Evolutionary conservation across 1,140 invertebrate genomes (phyloP), one percentile per base, ranked within the genome.

Genomic region (Luehdorfia chinensis): DNA sequence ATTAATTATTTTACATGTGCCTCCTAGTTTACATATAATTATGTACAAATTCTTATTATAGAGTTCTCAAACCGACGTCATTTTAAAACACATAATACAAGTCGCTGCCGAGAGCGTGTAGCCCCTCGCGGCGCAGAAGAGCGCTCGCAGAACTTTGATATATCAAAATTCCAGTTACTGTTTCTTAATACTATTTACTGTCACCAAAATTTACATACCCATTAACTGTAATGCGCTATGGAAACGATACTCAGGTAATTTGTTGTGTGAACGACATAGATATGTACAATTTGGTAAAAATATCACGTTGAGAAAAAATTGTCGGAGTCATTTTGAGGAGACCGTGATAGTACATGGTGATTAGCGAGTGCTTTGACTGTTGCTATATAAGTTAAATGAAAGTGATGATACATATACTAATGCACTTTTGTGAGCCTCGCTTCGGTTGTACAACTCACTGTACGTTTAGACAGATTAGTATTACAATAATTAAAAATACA

Each of bases 21-120:
- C 4, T 39, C 31, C 15, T 49, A 55, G 9, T 44, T 47, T 45
- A 50, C 54, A 56, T 39, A 39, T 21, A 39, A 18, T 39, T 39
- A 39, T 39, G 36, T 39, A 39, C 36, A 39, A 27, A 25, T 12
- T 13, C 15, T 14, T 25, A n/a, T 39, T 1, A 9, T 27, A n/a
- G 25, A 27, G 25, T 8, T 27, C 2, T 7, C 25, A 27, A 27
- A 27, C 3, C 25, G 25, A 7, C 11, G 11, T 27, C 11, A 9
- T 27, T 27, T 27, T 27, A n/a, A 27, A 27, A 27, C 8, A 27
- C 8, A 27, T 27, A 27, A 27, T 27, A 27, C 4, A 27, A 27
- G 25, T n/a, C 25, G 5, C 25, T 9, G 1, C 3, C 19, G 25
- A n/a, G 25, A 9, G 7, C 4, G 8, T 27, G 7, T 7, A 2